Conservation (phyloP, 2,113 vertebrate species). For the Beaufortia kweichowensis region DNA sequence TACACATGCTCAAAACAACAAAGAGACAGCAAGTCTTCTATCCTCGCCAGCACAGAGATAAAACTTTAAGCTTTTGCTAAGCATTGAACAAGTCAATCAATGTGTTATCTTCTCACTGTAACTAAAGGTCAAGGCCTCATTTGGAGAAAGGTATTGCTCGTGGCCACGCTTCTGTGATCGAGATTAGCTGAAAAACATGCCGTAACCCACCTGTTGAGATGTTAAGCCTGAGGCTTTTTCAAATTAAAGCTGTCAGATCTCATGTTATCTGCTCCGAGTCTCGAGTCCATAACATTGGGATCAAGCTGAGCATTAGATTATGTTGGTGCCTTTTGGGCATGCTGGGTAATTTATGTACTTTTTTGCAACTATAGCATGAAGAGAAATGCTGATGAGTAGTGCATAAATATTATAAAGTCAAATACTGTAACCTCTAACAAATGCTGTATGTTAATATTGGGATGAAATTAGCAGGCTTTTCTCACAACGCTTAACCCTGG, state of each 20-base stretch:
- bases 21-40: neutral
- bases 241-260: conserved; percentile 33
- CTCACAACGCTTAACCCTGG: neutral
- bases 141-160: conserved; percentile 49
- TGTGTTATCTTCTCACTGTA: conserved; percentile 45
- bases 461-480: neutral
- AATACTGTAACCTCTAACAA: neutral
- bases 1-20: neutral
- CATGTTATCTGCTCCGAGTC: conserved; percentile 3
- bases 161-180: conserved; percentile 31
- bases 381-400: neutral
- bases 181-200: conserved; percentile 39
- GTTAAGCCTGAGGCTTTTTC: neutral
- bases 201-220: conserved; percentile 24
- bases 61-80: conserved; percentile 17
- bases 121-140: conserved; percentile 48
- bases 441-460: neutral
- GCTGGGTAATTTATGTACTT: conserved; percentile 11
- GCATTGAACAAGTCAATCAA: conserved; percentile 48
- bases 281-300: conserved; percentile 8
- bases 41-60: neutral
- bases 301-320: conserved; percentile 26
- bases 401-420: neutral
- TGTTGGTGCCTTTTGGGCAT: neutral
- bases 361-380: neutral